Evolutionary conservation across 2,797 vertebrate genomes (phyloP), one percentile per base, ranked within the genome.

Genomic region (Enoplosus armatus): DNA sequence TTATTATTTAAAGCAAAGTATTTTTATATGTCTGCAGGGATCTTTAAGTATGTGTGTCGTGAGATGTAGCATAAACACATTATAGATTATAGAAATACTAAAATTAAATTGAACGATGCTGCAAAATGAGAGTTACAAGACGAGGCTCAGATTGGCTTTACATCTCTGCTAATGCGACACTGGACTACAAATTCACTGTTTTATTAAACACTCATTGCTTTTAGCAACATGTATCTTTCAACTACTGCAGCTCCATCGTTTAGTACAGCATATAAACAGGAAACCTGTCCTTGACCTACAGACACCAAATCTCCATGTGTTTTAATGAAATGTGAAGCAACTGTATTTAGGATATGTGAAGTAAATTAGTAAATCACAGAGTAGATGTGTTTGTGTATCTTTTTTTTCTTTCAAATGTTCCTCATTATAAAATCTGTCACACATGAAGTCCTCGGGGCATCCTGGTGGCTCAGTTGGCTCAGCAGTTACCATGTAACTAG

Each of bases 271-370:
- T 68, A 66, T 65, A 60, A 68, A 82, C 69, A 54, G 47, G 31
- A 75, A 79, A 68, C n/a, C 26, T 62, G 55, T 72, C 80, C 73
- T 80, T 61, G 45, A 88, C 75, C 80, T 41, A 63, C n/a, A 84
- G 61, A 72, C 37, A 16, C n/a, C n/a, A 53, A 63, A 82, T 64
- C 47, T 71, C 47, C 39, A 50, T 62, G 74, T 60, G 54, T 81
- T 84, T 77, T 33, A 80, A 72, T 72, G 63, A 73, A 79, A 79
- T 54, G 41, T 54, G 50, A 68, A 31, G 37, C 0, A 5, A 65
- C 39, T 66, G 45, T 72, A 43, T 74, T 74, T 43, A 45, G 54
- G 26, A 33, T 26, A 59, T 47, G 31, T 76, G 48, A 59, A 55
- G 18, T 47, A 50, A 60, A 73, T 58, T 63, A 55, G 18, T 47